Evolutionary conservation across 1,140 invertebrate genomes (phyloP).

Genomic region (Lordiphosa clarofinis): DNA sequence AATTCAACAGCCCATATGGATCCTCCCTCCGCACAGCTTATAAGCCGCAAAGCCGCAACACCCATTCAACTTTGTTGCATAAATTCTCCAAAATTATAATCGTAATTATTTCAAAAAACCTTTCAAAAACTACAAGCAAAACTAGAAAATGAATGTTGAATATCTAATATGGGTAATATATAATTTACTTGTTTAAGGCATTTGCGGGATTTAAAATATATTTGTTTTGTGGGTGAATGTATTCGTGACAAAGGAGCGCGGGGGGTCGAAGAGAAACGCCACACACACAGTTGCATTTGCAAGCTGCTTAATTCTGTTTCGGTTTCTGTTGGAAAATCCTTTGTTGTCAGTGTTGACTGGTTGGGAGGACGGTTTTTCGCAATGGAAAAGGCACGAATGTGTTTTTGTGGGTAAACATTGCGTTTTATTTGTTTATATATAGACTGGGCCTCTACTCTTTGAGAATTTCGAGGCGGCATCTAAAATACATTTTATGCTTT

Average conservation of each 20-base stretch:
- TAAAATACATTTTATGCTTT: slow-evolving; percentile 31
- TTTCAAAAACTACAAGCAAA: slow-evolving; percentile 56
- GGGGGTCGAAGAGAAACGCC: background rate
- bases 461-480: slow-evolving; percentile 46
- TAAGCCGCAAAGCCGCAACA: slow-evolving; percentile 17
- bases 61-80: slow-evolving; percentile 39
- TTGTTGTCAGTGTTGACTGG: slow-evolving; percentile 22
- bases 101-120: slow-evolving; percentile 27
- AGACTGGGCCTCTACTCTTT: slow-evolving; percentile 51
- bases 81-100: background rate
- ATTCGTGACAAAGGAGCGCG: slow-evolving; percentile 31
- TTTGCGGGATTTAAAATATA: slow-evolving; percentile 50
- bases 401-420: slow-evolving; percentile 44
- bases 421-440: slow-evolving; percentile 26
- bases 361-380: slow-evolving; percentile 74
- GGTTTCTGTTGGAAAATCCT: slow-evolving; percentile 1
- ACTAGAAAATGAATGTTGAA: slow-evolving; percentile 25
- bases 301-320: slow-evolving; percentile 5
- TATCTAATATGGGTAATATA: slow-evolving; percentile 65
- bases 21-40: background rate
- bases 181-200: slow-evolving; percentile 63
- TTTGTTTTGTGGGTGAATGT: slow-evolving; percentile 25
- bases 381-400: slow-evolving; percentile 75
- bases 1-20: no score
- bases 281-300: background rate